Evolutionary conservation across 2,797 vertebrate genomes (phyloP).

Genomic region (Labeo calbasu): DNA sequence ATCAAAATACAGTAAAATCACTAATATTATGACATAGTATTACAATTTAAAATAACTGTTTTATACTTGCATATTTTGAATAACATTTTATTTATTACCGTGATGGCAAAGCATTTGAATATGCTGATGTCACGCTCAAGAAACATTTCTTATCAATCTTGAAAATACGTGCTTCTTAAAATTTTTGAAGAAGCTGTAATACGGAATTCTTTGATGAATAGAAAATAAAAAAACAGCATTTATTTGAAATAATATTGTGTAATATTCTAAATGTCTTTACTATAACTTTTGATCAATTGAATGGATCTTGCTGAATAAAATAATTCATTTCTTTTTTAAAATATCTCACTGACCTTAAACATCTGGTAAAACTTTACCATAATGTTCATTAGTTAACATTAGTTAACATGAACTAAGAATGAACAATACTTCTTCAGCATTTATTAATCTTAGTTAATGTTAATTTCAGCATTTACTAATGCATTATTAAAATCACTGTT

Average conservation of each 20-base stretch:
- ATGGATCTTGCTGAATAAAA: not conserved
- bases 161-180: not conserved
- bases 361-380: not conserved
- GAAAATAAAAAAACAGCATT: not conserved
- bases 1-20: not conserved
- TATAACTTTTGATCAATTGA: not conserved
- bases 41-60: not conserved
- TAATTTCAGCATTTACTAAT: too few relatives aligned
- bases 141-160: not conserved
- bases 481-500: too few relatives aligned
- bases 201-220: not conserved
- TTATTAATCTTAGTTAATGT: too few relatives aligned
- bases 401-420: too few relatives aligned
- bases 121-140: not conserved
- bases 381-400: too few relatives aligned
- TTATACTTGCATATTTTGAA: not conserved
- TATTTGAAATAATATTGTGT: not conserved
- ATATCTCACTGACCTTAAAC: not conserved
- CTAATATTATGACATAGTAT: not conserved
- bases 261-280: not conserved
- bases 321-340: not conserved
- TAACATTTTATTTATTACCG: not conserved
- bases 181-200: not conserved
- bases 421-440: too few relatives aligned
- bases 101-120: not conserved